phyloP scores from a whole-genome alignment of 2,888 invertebrate genomes.

The Caenorhabditis parvicauda region DNA sequence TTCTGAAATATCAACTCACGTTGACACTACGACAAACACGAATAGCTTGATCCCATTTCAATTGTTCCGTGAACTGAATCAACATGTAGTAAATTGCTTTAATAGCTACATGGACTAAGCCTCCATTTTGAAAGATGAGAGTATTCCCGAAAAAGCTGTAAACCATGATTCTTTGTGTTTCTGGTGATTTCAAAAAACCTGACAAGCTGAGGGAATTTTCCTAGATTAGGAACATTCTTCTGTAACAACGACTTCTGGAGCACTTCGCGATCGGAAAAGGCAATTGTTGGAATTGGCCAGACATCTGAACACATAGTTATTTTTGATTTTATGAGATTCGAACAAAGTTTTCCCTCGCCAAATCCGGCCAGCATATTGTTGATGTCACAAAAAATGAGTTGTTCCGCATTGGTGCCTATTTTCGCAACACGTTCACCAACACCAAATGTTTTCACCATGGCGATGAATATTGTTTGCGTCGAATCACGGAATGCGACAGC shows the following conservation, averaged over 20 bases:
- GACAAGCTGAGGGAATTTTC: slow-evolving; percentile 51
- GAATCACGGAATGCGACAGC: slow-evolving; percentile 81
- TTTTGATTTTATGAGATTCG: neutral
- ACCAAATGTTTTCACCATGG: slow-evolving; percentile 73
- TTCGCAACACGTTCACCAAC: slow-evolving; percentile 72
- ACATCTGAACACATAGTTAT: slow-evolving; percentile 66
- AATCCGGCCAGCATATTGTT: slow-evolving; percentile 70
- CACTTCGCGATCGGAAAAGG: slow-evolving; percentile 74
- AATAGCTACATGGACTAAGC: slow-evolving; percentile 75
- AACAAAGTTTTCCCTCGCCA: slow-evolving; percentile 72
- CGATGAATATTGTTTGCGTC: slow-evolving; percentile 64
- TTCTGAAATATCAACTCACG: slow-evolving; percentile 65
- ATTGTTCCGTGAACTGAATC: slow-evolving; percentile 64
- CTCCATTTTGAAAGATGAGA: slow-evolving; percentile 82
- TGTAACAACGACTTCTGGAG: slow-evolving; percentile 70
- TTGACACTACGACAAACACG: slow-evolving; percentile 75
- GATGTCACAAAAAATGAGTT: slow-evolving; percentile 74
- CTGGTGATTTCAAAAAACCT: slow-evolving; percentile 25
- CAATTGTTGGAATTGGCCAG: slow-evolving; percentile 79
- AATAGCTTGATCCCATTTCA: slow-evolving; percentile 81
- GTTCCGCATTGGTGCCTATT: slow-evolving; percentile 74
- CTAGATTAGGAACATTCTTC: slow-evolving; percentile 64
- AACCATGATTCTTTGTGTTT: slow-evolving; percentile 5
- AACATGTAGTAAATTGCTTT: slow-evolving; percentile 73
- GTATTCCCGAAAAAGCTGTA: slow-evolving; percentile 80